phyloP scores from a whole-genome alignment of 1,140 invertebrate genomes.

The Drosophila saltans region DNA sequence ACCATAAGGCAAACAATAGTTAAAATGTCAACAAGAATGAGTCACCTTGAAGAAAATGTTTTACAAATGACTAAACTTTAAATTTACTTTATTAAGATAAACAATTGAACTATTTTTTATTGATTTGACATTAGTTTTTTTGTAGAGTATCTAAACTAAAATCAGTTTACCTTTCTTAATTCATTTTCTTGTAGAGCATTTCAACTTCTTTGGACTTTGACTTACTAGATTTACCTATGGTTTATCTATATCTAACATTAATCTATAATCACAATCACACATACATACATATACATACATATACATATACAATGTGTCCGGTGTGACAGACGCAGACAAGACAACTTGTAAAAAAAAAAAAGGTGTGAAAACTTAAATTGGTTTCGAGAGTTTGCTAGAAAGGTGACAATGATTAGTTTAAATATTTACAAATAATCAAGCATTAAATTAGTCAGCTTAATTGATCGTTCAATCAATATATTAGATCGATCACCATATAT shows the following conservation, averaged over 20 bases:
- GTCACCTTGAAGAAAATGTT: no score
- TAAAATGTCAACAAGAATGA: no score
- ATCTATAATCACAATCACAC: conserved; percentile 5
- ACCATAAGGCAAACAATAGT: not conserved
- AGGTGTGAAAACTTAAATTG: conserved; percentile 58
- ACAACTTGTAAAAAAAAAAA: conserved; percentile 16
- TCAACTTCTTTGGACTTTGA: not conserved
- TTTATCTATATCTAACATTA: conserved; percentile 2
- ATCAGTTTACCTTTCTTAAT: no score
- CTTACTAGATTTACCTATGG: not conserved
- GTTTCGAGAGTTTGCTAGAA: not conserved
- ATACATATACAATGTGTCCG: no score
- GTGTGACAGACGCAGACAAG: not conserved
- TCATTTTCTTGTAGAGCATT: no score
- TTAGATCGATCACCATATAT: conserved; percentile 13
- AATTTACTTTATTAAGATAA: no score
- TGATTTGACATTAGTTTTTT: no score
- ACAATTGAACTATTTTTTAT: no score
- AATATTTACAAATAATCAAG: conserved; percentile 64
- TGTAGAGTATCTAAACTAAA: no score
- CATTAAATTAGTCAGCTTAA: conserved; percentile 49
- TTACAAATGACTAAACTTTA: no score
- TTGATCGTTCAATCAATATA: conserved; percentile 25
- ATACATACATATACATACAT: not conserved
- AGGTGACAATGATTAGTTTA: conserved; percentile 44